These are phyloP conservation scores for Tylochromis polylepis DNA, from an alignment of 2,113 vertebrate species.

Conservation along the genomic window DNA sequence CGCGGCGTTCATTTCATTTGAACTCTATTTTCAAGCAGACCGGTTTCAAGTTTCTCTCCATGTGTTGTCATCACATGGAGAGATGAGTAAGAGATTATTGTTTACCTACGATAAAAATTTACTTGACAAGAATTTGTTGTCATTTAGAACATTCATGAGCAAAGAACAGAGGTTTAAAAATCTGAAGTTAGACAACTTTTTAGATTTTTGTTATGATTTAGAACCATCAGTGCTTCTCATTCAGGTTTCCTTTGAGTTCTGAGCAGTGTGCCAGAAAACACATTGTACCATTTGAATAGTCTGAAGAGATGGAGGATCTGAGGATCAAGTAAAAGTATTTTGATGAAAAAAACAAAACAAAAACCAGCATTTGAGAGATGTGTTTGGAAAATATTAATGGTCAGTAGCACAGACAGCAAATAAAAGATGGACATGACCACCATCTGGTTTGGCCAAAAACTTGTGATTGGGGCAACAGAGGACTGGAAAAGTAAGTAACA, in stretches of 20 bases:
- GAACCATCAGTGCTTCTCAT: neutral
- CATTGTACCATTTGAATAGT: fast-evolving
- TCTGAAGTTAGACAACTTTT: neutral
- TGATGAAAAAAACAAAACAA: neutral
- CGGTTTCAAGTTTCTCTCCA: neutral
- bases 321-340: neutral
- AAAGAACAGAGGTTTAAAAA: neutral
- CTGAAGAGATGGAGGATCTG: neutral
- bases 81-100: neutral
- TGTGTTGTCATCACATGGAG: neutral
- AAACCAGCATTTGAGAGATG: neutral
- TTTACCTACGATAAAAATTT: fast-evolving
- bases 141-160: neutral
- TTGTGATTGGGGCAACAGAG: neutral
- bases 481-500: neutral
- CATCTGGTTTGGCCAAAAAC: neutral
- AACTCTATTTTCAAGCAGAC: neutral
- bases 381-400: neutral
- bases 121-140: neutral
- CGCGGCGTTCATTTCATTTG: neutral
- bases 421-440: fast-evolving
- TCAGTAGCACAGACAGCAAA: neutral
- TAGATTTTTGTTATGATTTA: neutral
- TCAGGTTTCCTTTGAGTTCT: neutral
- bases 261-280: neutral